phyloP scores from a whole-genome alignment of 37 sponge, comb jelly and placozoan species.

The Aplysina aerophoba region DNA sequence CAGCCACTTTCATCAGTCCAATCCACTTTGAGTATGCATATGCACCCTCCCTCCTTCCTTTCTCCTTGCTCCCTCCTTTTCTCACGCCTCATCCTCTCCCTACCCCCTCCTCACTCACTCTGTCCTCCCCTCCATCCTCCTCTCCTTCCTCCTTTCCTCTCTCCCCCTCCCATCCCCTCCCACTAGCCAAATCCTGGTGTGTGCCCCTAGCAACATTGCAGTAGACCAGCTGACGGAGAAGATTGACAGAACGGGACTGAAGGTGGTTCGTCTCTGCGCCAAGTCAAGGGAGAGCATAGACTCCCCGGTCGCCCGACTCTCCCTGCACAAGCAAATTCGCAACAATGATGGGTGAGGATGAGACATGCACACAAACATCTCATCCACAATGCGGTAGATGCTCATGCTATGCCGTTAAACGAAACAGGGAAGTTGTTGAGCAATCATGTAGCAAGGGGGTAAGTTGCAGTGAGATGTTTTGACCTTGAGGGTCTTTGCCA shows the following conservation, averaged over 20 bases:
- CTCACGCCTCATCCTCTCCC: not conserved
- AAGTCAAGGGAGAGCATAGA: conserved; percentile 97
- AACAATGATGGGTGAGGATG: conserved; percentile 56
- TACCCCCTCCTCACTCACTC: not conserved
- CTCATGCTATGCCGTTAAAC: too few relatives aligned
- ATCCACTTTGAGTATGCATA: too few relatives aligned
- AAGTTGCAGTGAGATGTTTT: too few relatives aligned
- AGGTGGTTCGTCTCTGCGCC: conserved; percentile 96
- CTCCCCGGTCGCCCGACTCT: conserved; percentile 89
- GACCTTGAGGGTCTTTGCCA: too few relatives aligned
- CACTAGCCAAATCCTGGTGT: conserved; percentile 90
- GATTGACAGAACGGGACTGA: conserved; percentile 87
- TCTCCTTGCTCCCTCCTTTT: not conserved
- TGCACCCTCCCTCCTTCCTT: too few relatives aligned
- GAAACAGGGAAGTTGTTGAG: too few relatives aligned
- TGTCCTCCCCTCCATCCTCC: not conserved
- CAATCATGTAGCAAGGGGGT: too few relatives aligned
- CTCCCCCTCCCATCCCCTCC: not conserved
- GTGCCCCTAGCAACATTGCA: conserved; percentile 98
- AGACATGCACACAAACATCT: not conserved
- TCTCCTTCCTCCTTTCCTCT: not conserved
- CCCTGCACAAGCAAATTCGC: conserved; percentile 94
- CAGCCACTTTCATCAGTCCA: too few relatives aligned
- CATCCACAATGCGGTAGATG: too few relatives aligned
- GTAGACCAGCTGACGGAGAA: conserved; percentile 99